Base-by-base conservation (phyloP, 53 echinoderm and acorn worm genomes). In the Paelopatides confundens region DNA sequence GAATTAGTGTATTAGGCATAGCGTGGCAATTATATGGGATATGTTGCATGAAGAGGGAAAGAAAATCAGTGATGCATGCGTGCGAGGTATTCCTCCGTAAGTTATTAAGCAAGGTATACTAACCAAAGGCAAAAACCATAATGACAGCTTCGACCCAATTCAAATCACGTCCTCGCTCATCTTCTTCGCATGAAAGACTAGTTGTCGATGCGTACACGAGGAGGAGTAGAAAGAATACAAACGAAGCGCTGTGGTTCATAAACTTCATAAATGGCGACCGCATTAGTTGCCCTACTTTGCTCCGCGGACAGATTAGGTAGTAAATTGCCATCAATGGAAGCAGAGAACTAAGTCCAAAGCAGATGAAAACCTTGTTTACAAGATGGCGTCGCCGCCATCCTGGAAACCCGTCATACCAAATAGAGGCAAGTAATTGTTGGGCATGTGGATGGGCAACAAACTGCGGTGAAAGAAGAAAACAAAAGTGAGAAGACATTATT, bases 261-360 rank as follows among this genome's bases (percentile, higher is more conserved):
- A 99, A 99, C 91, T 99, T 99, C 99, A 99, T 99, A 87, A 99
- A 99, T 8, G 99, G 99, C 14, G 95, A 92, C 15, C 99, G 71
- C 76, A 99, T 87, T 71, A 99, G 82, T 38, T 92, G 90, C 12
- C 99, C 96, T 12, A 96, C 46, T 18, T 88, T 82, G 6, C 89
- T 92, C 48, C 95, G 86, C 0, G 99, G 99, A 52, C 96, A 95
- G 43, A 94, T 28, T 31, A 99, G 86, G 88, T 99, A 99, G 91
- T 93, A 94, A 37, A 99, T 71, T 13, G 99, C 95, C 90, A 96
- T 89, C 51, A 99, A 85, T 4, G 99, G 99, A 62, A 95, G 89
- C 68, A 95, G 82, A 40, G 90, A 52, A 85, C 93, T 88, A 13
- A 99, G 92, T 14, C 81, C 81, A n/a, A 86, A 39, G 49, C 99